A percentile compares a stretch with the other conserved stretches of the same genome.
Conservation (phyloP, 1,140 invertebrate genomes). For the Pemphigus obesinymphae region DNA sequence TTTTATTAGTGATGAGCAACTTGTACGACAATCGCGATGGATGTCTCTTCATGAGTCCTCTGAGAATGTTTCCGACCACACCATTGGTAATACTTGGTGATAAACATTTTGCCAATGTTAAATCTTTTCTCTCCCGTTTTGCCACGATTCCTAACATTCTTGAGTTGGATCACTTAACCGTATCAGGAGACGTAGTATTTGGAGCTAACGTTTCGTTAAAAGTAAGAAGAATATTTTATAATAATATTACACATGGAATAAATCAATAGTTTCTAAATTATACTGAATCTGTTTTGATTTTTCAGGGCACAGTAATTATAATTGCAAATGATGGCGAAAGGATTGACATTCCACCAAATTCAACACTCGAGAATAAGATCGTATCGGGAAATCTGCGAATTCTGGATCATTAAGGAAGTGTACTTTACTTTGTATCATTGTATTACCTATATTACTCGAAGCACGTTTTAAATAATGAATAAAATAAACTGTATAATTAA, state of each 20-base stretch:
- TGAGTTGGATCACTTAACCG: conserved; percentile 96
- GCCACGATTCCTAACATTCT: conserved; percentile 94
- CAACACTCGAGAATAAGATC: conserved; percentile 97
- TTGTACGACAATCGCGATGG: conserved; percentile 87
- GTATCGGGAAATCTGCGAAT: conserved; percentile 98
- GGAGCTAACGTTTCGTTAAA: conserved; percentile 92
- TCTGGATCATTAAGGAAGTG: conserved; percentile 73
- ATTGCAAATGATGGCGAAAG: conserved; percentile 99
- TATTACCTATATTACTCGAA: neutral
- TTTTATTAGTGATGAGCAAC: conserved; percentile 97
- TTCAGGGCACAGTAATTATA: conserved; percentile 96
- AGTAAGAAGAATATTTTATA: conserved; percentile 53
- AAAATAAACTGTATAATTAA: no score
- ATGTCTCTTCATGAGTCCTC: conserved; percentile 85
- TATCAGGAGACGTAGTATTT: conserved; percentile 98
- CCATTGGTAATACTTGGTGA: conserved; percentile 95
- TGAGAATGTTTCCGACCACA: conserved; percentile 91
- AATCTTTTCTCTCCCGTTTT: conserved; percentile 91
- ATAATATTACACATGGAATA: neutral
- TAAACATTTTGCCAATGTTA: conserved; percentile 70
- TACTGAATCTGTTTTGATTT: conserved; percentile 46
- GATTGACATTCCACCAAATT: conserved; percentile 97
- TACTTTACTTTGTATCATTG: neutral
- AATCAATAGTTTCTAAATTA: neutral
- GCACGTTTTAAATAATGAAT: no score